phyloP scores from a whole-genome alignment of 2,888 invertebrate genomes.

The Cataglyphis albicans region DNA sequence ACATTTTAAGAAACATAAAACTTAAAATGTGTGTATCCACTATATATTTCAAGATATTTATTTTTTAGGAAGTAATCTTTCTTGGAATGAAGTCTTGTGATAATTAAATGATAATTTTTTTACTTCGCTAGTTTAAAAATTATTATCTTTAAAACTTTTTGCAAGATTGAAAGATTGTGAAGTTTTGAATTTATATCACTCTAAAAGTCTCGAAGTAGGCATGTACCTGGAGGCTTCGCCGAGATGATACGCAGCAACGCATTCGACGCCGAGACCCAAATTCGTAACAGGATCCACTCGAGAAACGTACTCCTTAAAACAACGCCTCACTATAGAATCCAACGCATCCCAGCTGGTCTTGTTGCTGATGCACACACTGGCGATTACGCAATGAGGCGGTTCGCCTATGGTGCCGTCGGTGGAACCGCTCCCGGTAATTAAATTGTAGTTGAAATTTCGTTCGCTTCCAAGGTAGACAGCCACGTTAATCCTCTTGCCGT shows the following conservation, averaged over 20 bases:
- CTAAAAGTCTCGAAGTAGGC: background rate
- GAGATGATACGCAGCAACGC: constrained; percentile 96
- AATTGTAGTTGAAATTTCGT: constrained; percentile 88
- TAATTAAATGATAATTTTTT: no score
- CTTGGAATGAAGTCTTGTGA: background rate
- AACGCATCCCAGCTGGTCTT: constrained; percentile 98
- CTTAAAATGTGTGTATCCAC: background rate
- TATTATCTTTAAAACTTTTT: background rate
- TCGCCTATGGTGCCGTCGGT: constrained; percentile 84
- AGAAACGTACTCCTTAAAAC: constrained; percentile 97
- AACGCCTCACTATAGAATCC: constrained; percentile 95
- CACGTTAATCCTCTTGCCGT: constrained; percentile 95
- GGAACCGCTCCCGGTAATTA: constrained; percentile 84
- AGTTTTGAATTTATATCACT: background rate
- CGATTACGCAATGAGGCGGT: constrained; percentile 89
- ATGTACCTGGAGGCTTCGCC: constrained; percentile 91
- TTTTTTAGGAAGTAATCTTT: background rate
- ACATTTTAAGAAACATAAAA: background rate
- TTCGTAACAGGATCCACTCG: constrained; percentile 95
- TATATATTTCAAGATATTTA: background rate
- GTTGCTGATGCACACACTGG: constrained; percentile 95
- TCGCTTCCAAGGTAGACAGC: constrained; percentile 94
- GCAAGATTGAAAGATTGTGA: background rate
- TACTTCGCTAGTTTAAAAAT: background rate
- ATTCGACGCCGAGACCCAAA: constrained; percentile 90